Evolutionary conservation across 2,797 vertebrate species (phyloP).

Genomic region (Fratercula arctica): DNA sequence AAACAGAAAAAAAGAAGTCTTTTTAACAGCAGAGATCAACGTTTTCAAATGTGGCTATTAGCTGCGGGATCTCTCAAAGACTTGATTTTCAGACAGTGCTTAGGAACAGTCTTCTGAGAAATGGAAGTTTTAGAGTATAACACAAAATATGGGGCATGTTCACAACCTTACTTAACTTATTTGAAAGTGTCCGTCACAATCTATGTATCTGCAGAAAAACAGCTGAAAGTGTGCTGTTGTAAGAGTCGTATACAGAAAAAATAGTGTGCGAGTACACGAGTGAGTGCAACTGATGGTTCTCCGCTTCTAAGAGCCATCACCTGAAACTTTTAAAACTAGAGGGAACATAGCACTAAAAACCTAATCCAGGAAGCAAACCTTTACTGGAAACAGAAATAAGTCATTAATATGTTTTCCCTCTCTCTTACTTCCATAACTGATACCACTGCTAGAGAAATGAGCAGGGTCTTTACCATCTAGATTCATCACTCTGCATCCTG

Average conservation of each 20-base stretch:
- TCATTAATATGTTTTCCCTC: neutral
- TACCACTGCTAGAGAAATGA: neutral
- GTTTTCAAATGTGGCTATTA: neutral
- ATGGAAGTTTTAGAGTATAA: neutral
- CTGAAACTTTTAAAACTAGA: neutral
- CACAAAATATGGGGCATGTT: neutral
- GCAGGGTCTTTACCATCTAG: neutral
- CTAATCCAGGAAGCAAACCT: neutral
- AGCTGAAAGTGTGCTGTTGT: neutral
- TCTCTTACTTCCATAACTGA: neutral
- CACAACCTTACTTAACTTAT: neutral
- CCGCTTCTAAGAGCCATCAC: neutral
- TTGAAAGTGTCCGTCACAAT: neutral
- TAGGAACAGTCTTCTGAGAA: neutral
- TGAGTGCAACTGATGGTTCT: neutral
- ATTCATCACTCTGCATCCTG: neutral
- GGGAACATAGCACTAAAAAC: neutral
- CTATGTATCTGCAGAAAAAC: neutral
- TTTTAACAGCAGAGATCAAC: neutral
- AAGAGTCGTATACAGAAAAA: neutral
- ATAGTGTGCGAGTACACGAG: fast-evolving
- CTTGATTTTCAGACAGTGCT: neutral
- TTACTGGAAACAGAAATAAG: neutral
- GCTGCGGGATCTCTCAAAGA: neutral
- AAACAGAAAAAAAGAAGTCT: neutral